Percentiles rank a stretch among this genome's conserved stretches.
These are phyloP conservation scores for Lepidochitona cinerea DNA, from an alignment of 2,888 invertebrate species.

Conservation along the genomic window DNA sequence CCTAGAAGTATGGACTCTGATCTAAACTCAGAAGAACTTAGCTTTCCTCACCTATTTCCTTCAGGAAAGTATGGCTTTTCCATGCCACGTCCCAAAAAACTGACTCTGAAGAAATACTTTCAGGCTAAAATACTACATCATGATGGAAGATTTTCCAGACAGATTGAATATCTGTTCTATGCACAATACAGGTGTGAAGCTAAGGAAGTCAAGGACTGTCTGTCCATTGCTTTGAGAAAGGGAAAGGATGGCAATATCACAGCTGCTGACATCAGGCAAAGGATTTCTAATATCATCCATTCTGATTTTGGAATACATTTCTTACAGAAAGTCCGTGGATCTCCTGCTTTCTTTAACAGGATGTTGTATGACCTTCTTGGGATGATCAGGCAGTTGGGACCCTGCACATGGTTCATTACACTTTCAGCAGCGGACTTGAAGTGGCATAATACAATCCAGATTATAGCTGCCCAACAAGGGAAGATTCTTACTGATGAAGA, in stretches of 20 bases:
- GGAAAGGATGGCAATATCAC: slow-evolving; percentile 14
- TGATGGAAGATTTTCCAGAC: slow-evolving; percentile 30
- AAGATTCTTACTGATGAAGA: background rate
- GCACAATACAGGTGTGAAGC: slow-evolving; percentile 30
- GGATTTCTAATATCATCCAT: background rate
- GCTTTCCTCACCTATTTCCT: slow-evolving; percentile 25
- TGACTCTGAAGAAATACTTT: slow-evolving; percentile 25
- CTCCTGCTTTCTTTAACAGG: slow-evolving; percentile 7
- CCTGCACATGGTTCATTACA: slow-evolving; percentile 3
- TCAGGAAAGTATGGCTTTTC: slow-evolving; percentile 21
- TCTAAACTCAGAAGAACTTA: slow-evolving; percentile 20
- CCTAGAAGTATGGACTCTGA: slow-evolving; percentile 16
- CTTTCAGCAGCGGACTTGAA: slow-evolving; percentile 6
- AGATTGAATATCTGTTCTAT: slow-evolving; percentile 36
- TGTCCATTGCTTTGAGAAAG: slow-evolving; percentile 21
- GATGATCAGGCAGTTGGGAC: background rate
- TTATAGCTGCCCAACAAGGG: slow-evolving; percentile 4
- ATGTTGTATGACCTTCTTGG: slow-evolving; percentile 5
- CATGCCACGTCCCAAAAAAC: slow-evolving; percentile 5
- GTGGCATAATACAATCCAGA: background rate
- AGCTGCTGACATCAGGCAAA: slow-evolving; percentile 23
- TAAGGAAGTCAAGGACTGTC: slow-evolving; percentile 23
- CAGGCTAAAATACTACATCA: slow-evolving; percentile 20
- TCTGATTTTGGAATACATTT: background rate
- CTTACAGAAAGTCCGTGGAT: slow-evolving; percentile 2